Conservation (phyloP, 2,113 vertebrate species). For the Carassius gibelio region DNA sequence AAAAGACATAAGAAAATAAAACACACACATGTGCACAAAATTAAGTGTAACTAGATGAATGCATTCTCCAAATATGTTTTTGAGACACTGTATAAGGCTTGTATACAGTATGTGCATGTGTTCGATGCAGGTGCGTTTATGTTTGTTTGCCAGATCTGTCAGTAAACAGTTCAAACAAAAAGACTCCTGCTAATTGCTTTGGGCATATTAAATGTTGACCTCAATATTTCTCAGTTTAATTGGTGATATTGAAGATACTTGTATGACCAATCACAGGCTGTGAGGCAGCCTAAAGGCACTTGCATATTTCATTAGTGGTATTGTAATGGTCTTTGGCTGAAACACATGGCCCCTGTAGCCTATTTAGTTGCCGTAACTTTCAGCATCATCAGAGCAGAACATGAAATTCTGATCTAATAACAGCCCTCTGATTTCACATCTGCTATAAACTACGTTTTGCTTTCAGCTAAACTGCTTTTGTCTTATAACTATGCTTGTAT, state of each 20-base stretch:
- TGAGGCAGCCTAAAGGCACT: slow-evolving; percentile 63
- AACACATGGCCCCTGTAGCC: slow-evolving; percentile 65
- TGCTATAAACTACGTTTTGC: slow-evolving; percentile 27
- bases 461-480: slow-evolving; percentile 32
- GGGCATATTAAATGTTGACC: neutral
- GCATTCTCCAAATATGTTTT: neutral
- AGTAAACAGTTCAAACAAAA: neutral
- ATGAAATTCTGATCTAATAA: slow-evolving; percentile 51
- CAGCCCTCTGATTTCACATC: slow-evolving; percentile 50
- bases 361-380: slow-evolving; percentile 30
- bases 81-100: neutral
- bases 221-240: neutral
- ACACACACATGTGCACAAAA: too few species aligned
- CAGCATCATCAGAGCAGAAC: slow-evolving; percentile 42
- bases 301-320: slow-evolving; percentile 72
- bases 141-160: neutral
- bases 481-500: slow-evolving; percentile 29
- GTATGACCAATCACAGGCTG: slow-evolving; percentile 28
- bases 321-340: slow-evolving; percentile 66
- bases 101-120: neutral
- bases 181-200: neutral
- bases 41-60: too few species aligned
- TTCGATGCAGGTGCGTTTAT: neutral
- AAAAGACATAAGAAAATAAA: too few species aligned
- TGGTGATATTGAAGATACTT: slow-evolving; percentile 1